These are phyloP conservation scores for Botrylloides violaceus DNA, from an alignment of 23 tunicate genomes.

Conservation along the genomic window DNA sequence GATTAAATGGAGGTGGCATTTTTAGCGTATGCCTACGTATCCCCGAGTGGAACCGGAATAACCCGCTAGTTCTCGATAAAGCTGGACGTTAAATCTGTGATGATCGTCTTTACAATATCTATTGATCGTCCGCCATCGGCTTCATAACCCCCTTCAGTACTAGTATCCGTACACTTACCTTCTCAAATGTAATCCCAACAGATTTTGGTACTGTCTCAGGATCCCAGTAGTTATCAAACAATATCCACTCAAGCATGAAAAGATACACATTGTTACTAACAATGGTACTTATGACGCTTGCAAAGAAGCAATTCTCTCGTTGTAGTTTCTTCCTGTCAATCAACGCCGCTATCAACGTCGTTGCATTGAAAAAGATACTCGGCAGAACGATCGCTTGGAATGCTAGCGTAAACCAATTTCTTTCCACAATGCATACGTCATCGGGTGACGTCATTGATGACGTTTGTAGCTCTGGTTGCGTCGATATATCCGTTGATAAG, in stretches of 20 bases:
- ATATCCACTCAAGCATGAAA: slow-evolving; percentile 40
- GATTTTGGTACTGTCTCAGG: background rate
- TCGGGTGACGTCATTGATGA: background rate
- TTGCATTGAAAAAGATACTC: slow-evolving; percentile 23
- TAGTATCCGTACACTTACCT: no score
- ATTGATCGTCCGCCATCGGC: no score
- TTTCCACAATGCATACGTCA: background rate
- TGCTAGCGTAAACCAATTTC: slow-evolving; percentile 4
- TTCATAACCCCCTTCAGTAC: no score
- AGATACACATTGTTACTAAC: slow-evolving; percentile 55
- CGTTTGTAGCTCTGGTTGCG: no score
- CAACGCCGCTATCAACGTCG: slow-evolving; percentile 42
- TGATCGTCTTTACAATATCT: no score
- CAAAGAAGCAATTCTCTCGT: slow-evolving; percentile 60
- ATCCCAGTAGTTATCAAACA: slow-evolving; percentile 34
- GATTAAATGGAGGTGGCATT: no score
- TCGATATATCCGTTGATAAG: no score
- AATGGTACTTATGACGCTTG: slow-evolving; percentile 61
- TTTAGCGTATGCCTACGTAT: background rate
- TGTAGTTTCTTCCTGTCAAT: slow-evolving; percentile 48
- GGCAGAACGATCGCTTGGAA: slow-evolving; percentile 36
- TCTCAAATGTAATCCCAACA: background rate
- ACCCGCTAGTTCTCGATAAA: no score
- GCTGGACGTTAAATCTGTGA: no score
- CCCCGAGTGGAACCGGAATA: background rate